Base-by-base conservation (phyloP, 2,797 vertebrate genomes). In the Phrynocephalus guinanensis region DNA sequence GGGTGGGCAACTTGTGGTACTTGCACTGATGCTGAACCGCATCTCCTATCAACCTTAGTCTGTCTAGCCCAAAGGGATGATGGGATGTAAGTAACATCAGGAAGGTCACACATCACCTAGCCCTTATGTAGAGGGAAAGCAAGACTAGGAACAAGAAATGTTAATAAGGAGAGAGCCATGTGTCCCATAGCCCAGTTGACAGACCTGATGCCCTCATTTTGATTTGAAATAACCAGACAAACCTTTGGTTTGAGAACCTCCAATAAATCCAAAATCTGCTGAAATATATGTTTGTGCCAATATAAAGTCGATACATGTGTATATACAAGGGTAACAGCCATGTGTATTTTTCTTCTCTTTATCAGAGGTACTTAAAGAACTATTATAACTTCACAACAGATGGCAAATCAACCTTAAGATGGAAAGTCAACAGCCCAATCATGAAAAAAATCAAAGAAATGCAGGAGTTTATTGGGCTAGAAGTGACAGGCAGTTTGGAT, bases 391-490 rank as follows among this genome's bases (percentile, higher is more conserved):
- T 98, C 33, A 95, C 90, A 66, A 87, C 88, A 89, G 83, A 85
- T 67, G 84, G 0, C 0, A 20, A 92, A 7, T 13, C 71, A 82
- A 15, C 24, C 83, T 63, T 72, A 28, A 66, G 56, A 79, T 76
- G 70, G 88, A 95, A 92, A 93, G 87, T 0, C 3, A 4, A 92
- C 73, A 94, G 71, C 26, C 85, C 44, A 0, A 0, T 95, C 80
- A 93, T 1, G 11, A 4, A 33, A 88, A 98, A 97, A 92, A 93
- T 97, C 84, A 94, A 78, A 60, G 96, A 98, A 94, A 97, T 98
- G 97, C 97, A 98, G 93, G 50, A 90, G 83, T 98, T 96, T 70
- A 96, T 96, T 66, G 95, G 96, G 0, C 95, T 98, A 2, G 2
- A 94, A 2, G 93, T 98, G 93, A 97, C 94, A 0, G 97, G 97